A percentile compares a stretch with the other conserved stretches of the same genome.
These are phyloP conservation scores for Drosophila repleta DNA, from an alignment of 1,140 invertebrate genomes.

Conservation along the genomic window DNA sequence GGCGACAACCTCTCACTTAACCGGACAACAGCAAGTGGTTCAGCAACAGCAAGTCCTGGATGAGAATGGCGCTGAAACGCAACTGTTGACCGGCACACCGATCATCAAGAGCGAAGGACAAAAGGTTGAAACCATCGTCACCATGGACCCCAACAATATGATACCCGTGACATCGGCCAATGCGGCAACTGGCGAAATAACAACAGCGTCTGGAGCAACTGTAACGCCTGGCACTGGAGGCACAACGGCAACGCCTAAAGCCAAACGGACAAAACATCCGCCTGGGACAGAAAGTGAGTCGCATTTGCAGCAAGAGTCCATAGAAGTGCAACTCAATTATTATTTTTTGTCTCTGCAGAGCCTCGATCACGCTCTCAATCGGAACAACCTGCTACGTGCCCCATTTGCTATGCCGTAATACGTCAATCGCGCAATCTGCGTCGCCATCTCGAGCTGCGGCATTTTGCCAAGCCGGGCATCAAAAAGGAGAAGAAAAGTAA, in stretches of 20 bases:
- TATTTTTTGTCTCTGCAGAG: constrained; percentile 41
- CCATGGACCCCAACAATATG: constrained; percentile 79
- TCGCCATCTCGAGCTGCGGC: constrained; percentile 85
- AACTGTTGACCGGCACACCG: constrained; percentile 67
- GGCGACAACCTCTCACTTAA: constrained; percentile 69
- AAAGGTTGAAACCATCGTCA: constrained; percentile 81
- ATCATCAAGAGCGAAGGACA: constrained; percentile 79
- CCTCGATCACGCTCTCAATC: constrained; percentile 86
- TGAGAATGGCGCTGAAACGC: constrained; percentile 74
- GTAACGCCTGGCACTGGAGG: constrained; percentile 54
- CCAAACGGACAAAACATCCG: constrained; percentile 73
- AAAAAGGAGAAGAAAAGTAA: constrained; percentile 84
- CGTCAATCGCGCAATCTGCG: constrained; percentile 86
- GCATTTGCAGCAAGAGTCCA: neutral
- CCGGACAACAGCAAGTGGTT: constrained; percentile 48
- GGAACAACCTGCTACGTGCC: constrained; percentile 87
- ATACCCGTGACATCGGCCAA: constrained; percentile 76
- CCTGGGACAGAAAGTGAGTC: constrained; percentile 72
- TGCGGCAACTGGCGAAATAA: constrained; percentile 71
- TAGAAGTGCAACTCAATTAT: neutral
- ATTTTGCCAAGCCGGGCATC: constrained; percentile 83
- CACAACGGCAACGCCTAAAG: constrained; percentile 57
- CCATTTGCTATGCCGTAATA: constrained; percentile 86
- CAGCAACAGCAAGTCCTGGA: constrained; percentile 70
- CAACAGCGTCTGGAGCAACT: constrained; percentile 60